Evolutionary conservation across 2,888 invertebrate genomes (phyloP), one percentile per base, ranked within the genome.

Genomic region (Belgica antarctica): DNA sequence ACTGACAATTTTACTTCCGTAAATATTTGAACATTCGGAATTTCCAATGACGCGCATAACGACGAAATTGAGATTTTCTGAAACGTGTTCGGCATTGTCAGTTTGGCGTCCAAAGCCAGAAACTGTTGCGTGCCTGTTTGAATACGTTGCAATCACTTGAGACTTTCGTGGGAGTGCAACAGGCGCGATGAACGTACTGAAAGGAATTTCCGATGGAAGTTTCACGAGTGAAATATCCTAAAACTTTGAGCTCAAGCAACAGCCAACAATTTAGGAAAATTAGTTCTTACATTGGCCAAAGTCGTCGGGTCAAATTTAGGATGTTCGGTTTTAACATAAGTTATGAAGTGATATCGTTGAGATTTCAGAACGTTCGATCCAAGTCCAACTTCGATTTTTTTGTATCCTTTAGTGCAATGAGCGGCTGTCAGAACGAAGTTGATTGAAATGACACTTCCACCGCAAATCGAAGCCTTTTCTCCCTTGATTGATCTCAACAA

Each of bases 21-120:
- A 73, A 12, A 66, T 70, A 1, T 17, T 61, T 8, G 69, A 34
- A 70, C 73, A 73, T 28, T 71, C 71, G 1, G 65, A 59, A 46
- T 72, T 73, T 1, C 72, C 25, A 7, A 73, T 73, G 15, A 73
- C 65, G 62, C 62, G 46, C 8, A 73, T 22, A 19, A 7, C 2
- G 10, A 57, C 31, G 27, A 47, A 68, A 17, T 57, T 28, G 17
- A 68, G n/a, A 34, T 62, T 52, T 31, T 57, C 47, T 2, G 72
- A 71, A 3, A 72, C 62, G 7, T 59, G 62, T 52, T 59, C 36
- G 12, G 71, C 61, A 22, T 78, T 59, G 72, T 79, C 78, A 12
- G 76, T 75, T n/a, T 76, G 77, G 41, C 75, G 75, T 22, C 80
- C 81, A 73, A 77, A 80, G 24, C 80, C 80, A 1, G 78, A 77